Conservation (phyloP, 1,140 invertebrate genomes). For the Platorchestia sp. region DNA sequence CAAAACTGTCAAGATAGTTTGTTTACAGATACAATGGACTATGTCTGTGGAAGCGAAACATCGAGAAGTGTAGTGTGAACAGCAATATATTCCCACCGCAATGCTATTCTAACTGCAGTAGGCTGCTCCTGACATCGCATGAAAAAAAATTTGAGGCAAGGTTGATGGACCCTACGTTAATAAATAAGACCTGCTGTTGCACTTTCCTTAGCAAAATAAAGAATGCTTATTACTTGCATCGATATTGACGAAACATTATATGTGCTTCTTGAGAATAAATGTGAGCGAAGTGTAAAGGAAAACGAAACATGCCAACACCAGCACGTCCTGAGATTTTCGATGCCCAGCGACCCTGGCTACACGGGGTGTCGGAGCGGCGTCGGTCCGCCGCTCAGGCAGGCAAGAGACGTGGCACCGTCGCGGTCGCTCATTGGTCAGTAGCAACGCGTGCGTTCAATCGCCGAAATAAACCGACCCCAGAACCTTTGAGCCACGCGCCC, state of each 20-base stretch:
- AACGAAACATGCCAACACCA: not conserved
- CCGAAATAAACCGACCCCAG: conserved; percentile 40
- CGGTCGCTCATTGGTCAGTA: conserved; percentile 44
- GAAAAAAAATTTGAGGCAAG: not conserved
- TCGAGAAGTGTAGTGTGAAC: not conserved
- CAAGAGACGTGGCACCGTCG: conserved; percentile 44
- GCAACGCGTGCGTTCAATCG: conserved; percentile 54
- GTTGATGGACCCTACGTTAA: not conserved
- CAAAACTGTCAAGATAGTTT: too few relatives aligned
- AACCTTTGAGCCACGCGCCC: not conserved
- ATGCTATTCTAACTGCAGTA: not conserved
- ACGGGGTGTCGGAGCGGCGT: conserved; percentile 40
- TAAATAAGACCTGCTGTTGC: not conserved
- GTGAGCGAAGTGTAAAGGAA: not conserved
- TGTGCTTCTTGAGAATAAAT: not conserved
- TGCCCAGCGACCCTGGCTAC: conserved; percentile 42
- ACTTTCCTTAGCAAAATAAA: not conserved
- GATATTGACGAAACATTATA: too few relatives aligned
- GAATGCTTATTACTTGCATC: too few relatives aligned
- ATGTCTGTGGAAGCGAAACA: not conserved
- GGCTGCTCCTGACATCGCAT: not conserved
- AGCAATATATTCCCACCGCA: not conserved
- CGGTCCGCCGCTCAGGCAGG: not conserved
- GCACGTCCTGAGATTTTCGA: not conserved
- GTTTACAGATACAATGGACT: not conserved